phyloP scores from a whole-genome alignment of 2,113 vertebrate species.

The Paramormyrops kingsleyae region DNA sequence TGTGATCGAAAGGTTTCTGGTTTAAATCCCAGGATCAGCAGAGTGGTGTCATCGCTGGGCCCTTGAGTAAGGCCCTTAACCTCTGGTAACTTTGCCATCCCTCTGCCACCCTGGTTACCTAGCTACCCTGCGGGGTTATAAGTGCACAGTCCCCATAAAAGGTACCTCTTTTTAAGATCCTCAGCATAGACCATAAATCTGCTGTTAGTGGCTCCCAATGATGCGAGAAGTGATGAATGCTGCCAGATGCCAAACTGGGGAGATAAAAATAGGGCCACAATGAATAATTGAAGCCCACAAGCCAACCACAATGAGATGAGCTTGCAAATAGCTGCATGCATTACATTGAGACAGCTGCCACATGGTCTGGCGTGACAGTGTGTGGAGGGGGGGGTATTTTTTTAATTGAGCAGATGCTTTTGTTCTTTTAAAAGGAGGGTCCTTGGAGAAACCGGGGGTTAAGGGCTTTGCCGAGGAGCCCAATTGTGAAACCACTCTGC shows the following conservation, averaged over 20 bases:
- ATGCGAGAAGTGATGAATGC: constrained; percentile 30
- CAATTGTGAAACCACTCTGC: background rate
- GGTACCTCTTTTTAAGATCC: background rate
- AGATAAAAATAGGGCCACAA: constrained; percentile 48
- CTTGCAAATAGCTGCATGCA: constrained; percentile 31
- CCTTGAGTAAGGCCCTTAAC: background rate
- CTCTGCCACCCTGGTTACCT: background rate
- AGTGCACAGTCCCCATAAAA: background rate
- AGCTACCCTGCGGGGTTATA: background rate
- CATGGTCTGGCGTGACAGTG: background rate
- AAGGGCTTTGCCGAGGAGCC: background rate
- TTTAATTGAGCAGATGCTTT: background rate
- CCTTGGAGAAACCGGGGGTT: background rate
- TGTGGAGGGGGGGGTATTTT: background rate
- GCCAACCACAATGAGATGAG: constrained; percentile 36
- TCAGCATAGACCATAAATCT: background rate
- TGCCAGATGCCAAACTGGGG: constrained; percentile 54
- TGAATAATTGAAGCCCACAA: constrained; percentile 14
- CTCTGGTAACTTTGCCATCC: background rate
- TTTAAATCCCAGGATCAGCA: background rate
- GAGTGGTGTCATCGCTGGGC: background rate
- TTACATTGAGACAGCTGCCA: background rate
- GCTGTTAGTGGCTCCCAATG: background rate
- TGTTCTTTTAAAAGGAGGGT: background rate
- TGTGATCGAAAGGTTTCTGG: background rate